These are phyloP conservation scores for Exaiptasia diaphana DNA, from an alignment of 64 coral and sea anemone species.

Conservation along the genomic window DNA sequence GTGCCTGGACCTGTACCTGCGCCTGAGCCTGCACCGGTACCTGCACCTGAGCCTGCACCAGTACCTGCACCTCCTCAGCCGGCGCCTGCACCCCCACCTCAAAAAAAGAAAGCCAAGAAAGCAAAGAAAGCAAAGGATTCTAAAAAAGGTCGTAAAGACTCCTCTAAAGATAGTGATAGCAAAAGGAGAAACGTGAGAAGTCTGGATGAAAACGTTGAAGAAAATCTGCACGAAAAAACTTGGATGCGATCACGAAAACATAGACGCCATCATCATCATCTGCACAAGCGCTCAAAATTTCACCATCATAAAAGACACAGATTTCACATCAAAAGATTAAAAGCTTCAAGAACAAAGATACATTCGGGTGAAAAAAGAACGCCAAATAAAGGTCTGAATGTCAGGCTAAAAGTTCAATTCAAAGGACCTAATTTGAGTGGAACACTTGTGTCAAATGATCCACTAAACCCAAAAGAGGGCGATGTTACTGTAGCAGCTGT, in stretches of 20 bases:
- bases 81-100: too few species aligned
- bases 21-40: too few species aligned
- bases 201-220: too few species aligned
- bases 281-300: background rate
- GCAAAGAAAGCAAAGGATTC: background rate
- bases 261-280: background rate
- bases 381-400: background rate
- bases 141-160: background rate
- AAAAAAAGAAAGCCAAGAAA: background rate
- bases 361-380: background rate
- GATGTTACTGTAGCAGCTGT: background rate
- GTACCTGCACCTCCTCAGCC: too few species aligned
- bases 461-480: background rate
- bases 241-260: background rate
- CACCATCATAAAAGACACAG: background rate
- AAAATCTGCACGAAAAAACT: too few species aligned
- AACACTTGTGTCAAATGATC: background rate
- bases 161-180: background rate
- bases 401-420: constrained; percentile 12
- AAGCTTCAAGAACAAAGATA: background rate
- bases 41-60: too few species aligned
- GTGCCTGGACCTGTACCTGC: too few species aligned
- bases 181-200: too few species aligned
- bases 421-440: background rate
- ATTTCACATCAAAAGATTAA: background rate